Base-by-base conservation (phyloP, 2,113 vertebrate genomes). In the Noturus placidus region DNA sequence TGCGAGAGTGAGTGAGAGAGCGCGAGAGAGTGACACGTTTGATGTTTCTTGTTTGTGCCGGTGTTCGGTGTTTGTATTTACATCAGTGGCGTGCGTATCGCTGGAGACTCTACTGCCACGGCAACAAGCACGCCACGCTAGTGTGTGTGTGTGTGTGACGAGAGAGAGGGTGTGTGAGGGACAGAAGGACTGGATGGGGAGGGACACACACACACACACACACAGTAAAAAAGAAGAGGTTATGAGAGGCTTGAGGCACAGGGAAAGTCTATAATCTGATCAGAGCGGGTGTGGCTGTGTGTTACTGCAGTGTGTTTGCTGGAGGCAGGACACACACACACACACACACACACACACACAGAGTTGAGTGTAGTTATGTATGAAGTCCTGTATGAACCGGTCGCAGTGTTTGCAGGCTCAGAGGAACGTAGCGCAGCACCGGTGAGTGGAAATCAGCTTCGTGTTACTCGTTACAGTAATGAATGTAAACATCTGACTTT, bases 261-360 rank as follows among this genome's bases (percentile, higher is more conserved):
- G 79, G 67, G 15, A 81, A 82, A 88, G 92, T 92, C 93, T 95
- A 92, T 94, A 94, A 95, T 94, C 92, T 93, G 93, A 93, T 94
- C 91, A 92, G 65, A 83, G 89, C 54, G 92, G 94, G 94, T 92
- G 94, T 93, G 94, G 93, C 92, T 20, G 50, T 77, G 57, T 86
- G 88, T 88, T 74, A 82, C 35, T 89, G 78, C 61, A 25, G 78
- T 6, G 50, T 85, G 54, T 88, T 77, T 83, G 80, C 86, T 88
- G 69, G 77, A 70, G 84, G 82, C 81, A 54, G 63, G 50, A 56
- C 38, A 83, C 82, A 38, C 70, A 35, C 72, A 54, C 86, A 70
- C 81, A 82, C 65, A 74, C 56, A 67, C 82, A 74, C 70, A 33
- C 67, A 35, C 78, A 82, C 74, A 82, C 52, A 78, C 14, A 33